A percentile compares a stretch with the other conserved stretches of the same genome.
Evolutionary conservation across 2,113 vertebrate genomes (phyloP).

Genomic region (Dendropsophus ebraccatus): DNA sequence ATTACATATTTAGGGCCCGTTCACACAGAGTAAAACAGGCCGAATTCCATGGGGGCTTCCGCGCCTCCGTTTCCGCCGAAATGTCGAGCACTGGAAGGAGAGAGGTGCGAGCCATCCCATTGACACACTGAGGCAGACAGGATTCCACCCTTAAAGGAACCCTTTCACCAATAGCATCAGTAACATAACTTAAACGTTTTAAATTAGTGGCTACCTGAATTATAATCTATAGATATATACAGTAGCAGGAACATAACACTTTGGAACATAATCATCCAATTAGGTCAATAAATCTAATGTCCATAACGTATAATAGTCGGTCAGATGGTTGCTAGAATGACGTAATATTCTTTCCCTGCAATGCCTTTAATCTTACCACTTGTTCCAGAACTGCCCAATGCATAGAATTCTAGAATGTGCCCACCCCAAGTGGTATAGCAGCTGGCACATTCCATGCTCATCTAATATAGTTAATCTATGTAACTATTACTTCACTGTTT

Average conservation of each 20-base stretch:
- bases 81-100: no score
- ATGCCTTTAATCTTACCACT: constrained; percentile 1
- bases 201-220: not conserved
- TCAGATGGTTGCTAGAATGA: not conserved
- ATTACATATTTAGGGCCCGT: not conserved
- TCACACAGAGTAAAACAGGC: no score
- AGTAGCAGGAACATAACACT: no score
- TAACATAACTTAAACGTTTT: not conserved
- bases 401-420: not conserved
- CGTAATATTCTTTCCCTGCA: not conserved
- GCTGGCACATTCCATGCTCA: constrained; percentile 3
- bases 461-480: not conserved
- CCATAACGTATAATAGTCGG: not conserved
- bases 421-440: not conserved
- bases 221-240: no score
- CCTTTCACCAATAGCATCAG: not conserved
- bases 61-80: no score
- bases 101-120: no score
- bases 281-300: not conserved
- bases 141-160: no score
- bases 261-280: no score
- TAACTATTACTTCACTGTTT: not conserved
- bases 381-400: not conserved
- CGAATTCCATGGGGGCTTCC: no score
- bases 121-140: no score